A percentile compares a stretch with the other conserved stretches of the same genome.
phyloP scores from a whole-genome alignment of 2,797 vertebrate species.

The Stomatorhinus walkeri region DNA sequence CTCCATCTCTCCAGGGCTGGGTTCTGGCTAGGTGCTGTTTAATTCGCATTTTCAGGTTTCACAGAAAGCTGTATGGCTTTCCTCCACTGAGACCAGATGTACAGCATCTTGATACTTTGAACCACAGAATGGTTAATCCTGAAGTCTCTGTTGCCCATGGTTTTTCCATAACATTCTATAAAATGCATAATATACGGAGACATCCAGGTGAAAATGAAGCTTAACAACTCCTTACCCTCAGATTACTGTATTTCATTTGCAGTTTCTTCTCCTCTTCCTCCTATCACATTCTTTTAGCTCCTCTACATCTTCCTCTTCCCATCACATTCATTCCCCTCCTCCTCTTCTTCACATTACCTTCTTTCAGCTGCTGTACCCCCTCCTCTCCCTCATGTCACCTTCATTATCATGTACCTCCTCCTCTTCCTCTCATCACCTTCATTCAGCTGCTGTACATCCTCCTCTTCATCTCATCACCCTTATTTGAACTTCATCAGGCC shows the following conservation, averaged over 20 bases:
- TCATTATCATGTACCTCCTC: not conserved
- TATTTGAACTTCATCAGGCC: not conserved
- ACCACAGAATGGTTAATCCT: not conserved
- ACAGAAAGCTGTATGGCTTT: not conserved
- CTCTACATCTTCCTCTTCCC: not conserved
- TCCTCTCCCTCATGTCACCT: not conserved
- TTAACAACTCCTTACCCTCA: not conserved
- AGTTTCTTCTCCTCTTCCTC: not conserved
- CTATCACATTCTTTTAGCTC: not conserved
- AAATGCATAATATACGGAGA: not conserved
- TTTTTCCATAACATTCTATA: not conserved
- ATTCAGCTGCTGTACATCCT: not conserved
- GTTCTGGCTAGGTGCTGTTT: not conserved
- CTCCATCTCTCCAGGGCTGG: not conserved
- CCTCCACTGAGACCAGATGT: not conserved
- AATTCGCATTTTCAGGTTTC: not conserved
- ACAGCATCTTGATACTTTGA: not conserved
- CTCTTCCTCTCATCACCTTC: not conserved
- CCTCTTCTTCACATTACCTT: not conserved
- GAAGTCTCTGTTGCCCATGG: not conserved
- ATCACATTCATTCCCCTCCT: not conserved
- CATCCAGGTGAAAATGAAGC: not conserved
- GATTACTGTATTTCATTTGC: not conserved
- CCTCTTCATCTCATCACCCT: not conserved
- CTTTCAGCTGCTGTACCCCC: accelerated